Evolutionary conservation across 2,113 vertebrate genomes (phyloP).

Genomic region (Meles meles): DNA sequence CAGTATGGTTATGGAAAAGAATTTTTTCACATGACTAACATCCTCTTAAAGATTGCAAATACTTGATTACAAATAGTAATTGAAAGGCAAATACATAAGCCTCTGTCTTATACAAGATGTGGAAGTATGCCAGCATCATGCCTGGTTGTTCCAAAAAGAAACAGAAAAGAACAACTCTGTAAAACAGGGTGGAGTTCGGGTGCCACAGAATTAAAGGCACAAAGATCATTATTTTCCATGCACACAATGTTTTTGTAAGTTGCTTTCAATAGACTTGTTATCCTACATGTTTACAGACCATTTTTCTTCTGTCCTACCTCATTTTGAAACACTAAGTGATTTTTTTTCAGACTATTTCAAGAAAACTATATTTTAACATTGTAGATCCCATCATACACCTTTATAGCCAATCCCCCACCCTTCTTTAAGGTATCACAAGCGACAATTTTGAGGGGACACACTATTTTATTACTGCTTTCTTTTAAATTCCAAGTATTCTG

Average conservation of each 20-base stretch:
- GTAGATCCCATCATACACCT: not conserved
- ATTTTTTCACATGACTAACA: not conserved
- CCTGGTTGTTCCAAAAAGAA: slow-evolving; percentile 63
- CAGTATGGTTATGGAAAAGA: not conserved
- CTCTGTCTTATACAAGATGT: slow-evolving; percentile 2
- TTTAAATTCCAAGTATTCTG: not conserved
- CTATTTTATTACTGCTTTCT: not conserved
- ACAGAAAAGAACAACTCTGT: slow-evolving; percentile 48
- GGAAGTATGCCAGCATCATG: slow-evolving; percentile 55
- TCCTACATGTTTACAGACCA: slow-evolving; percentile 53
- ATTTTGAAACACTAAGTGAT: slow-evolving; percentile 40
- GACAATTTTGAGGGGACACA: not conserved
- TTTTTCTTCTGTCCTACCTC: slow-evolving; percentile 36
- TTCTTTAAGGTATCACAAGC: not conserved
- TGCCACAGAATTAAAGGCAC: slow-evolving; percentile 62
- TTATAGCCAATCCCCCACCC: not conserved
- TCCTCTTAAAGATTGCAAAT: not conserved
- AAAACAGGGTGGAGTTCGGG: not conserved
- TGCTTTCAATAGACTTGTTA: slow-evolving; percentile 75
- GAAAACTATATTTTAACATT: not conserved
- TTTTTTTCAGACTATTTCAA: not conserved
- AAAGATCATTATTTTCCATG: slow-evolving; percentile 59
- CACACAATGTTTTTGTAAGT: slow-evolving; percentile 62
- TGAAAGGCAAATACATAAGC: slow-evolving; percentile 15
- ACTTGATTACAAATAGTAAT: slow-evolving; percentile 11